Evolutionary conservation across 2,797 vertebrate genomes (phyloP).

Genomic region (Neosilurus mollespiculum): DNA sequence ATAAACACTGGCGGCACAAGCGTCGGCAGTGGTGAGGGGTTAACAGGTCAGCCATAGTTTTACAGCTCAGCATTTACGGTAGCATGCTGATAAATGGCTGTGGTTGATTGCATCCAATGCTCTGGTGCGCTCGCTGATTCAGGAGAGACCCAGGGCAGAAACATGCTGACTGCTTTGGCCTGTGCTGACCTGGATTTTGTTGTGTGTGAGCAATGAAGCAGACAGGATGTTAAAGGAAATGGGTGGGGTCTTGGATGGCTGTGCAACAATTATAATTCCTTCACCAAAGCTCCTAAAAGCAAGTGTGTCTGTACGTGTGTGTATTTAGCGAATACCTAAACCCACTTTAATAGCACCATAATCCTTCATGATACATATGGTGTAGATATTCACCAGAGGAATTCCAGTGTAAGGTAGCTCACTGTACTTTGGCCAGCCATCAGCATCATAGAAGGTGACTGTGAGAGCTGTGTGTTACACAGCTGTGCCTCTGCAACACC

Average conservation of each 20-base stretch:
- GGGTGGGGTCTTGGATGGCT: slow-evolving; percentile 45
- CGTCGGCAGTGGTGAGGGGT: not conserved
- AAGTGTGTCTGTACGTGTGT: slow-evolving; percentile 23
- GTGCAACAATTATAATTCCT: slow-evolving; percentile 47
- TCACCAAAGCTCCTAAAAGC: slow-evolving; percentile 16
- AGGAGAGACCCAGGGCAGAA: slow-evolving; percentile 43
- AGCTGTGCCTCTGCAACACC: slow-evolving; percentile 39
- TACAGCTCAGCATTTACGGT: slow-evolving; percentile 37
- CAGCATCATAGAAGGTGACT: not conserved
- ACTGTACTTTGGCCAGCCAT: slow-evolving; percentile 12
- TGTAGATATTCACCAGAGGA: slow-evolving; percentile 20
- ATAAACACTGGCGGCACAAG: slow-evolving; percentile 2
- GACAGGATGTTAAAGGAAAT: slow-evolving; percentile 50
- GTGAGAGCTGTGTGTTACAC: slow-evolving; percentile 30
- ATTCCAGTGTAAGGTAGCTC: slow-evolving; percentile 3
- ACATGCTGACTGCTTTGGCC: slow-evolving; percentile 51
- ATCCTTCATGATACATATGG: slow-evolving; percentile 1
- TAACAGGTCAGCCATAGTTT: slow-evolving; percentile 27
- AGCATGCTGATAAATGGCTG: slow-evolving; percentile 40
- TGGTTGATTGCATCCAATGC: slow-evolving; percentile 35
- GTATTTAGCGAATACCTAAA: slow-evolving; percentile 11
- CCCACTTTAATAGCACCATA: slow-evolving; percentile 28
- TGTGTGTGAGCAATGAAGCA: slow-evolving; percentile 34
- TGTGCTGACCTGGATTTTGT: slow-evolving; percentile 48
- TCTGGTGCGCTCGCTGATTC: slow-evolving; percentile 37